A percentile compares a stretch with the other conserved stretches of the same genome.
Evolutionary conservation across 2,113 vertebrate genomes (phyloP).

Genomic region (Lophura nycthemera): DNA sequence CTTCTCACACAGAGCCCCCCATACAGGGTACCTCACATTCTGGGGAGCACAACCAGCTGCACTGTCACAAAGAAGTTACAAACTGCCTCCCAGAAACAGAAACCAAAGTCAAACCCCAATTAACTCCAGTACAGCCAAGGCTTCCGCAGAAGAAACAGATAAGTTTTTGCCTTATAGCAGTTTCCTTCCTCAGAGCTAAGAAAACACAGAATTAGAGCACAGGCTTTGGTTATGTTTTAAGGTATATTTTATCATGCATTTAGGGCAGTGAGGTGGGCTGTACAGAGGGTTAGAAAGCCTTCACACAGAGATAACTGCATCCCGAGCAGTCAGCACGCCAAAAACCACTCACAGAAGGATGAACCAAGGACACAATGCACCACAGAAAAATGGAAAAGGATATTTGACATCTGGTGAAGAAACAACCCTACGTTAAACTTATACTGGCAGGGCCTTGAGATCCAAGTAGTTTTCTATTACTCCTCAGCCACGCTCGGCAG

Average conservation of each 20-base stretch:
- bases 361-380: background rate
- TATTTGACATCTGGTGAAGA: background rate
- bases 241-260: rapidly evolving
- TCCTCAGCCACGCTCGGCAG: constrained; percentile 42
- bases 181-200: background rate
- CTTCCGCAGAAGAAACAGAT: background rate
- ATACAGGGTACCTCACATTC: background rate
- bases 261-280: background rate
- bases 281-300: background rate
- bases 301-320: background rate
- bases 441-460: constrained; percentile 61
- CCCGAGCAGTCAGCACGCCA: background rate
- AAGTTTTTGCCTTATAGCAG: background rate
- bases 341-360: background rate
- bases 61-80: background rate
- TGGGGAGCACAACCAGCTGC: background rate
- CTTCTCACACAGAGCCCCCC: background rate
- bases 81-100: background rate
- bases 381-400: background rate
- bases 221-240: background rate
- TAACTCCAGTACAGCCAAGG: background rate
- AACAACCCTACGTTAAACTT: constrained; percentile 5
- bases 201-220: background rate
- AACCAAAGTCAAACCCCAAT: background rate
- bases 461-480: constrained; percentile 62